Evolutionary conservation across 2,888 invertebrate species (phyloP), one percentile per base, ranked within the genome.

Genomic region (Strigamia maritima): DNA sequence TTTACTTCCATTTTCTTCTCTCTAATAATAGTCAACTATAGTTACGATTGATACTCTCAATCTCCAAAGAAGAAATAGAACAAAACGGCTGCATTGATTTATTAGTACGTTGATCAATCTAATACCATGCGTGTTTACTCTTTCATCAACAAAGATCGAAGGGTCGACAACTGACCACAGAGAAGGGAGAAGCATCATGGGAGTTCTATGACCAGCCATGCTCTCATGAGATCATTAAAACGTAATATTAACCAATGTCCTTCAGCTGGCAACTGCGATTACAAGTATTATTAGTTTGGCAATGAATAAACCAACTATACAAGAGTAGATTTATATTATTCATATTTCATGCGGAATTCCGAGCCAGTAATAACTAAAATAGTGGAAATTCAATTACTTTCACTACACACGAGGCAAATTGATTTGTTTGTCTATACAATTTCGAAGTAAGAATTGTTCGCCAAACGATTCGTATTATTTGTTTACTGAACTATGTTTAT

Each of bases 111-210:
- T 60, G 60, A 60, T 60, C 60, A 60, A 60, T 60, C 1, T 60
- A 60, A 60, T 60, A 60, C n/a, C 49, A 49, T n/a, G n/a, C 60
- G 60, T 60, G 60, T 60, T 60, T 60, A 60, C 60, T 22, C 60
- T 60, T 24, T 60, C 60, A 60, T 60, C 60, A 19, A 24, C 16
- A 60, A 19, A 60, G 60, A 24, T 60, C 60, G 60, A 60, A 60
- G 60, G 60, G 60, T 24, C 60, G 49, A 60, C 60, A 60, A n/a
- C 60, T 60, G 60, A 60, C 60, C 60, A 60, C 40, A 40, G 10
- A 16, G 16, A 19, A 60, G 60, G 19, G 19, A 60, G n/a, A 22
- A 60, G 60, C 60, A 60, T 60, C 60, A 19, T 60, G 60, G 60
- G 22, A 40, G 40, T 40, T 40, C 40, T 40, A 40, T 40, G 40